Percentiles rank a stretch among this genome's conserved stretches.
Conservation (phyloP, 2,888 invertebrate genomes). For the Habroteleia sp. region DNA sequence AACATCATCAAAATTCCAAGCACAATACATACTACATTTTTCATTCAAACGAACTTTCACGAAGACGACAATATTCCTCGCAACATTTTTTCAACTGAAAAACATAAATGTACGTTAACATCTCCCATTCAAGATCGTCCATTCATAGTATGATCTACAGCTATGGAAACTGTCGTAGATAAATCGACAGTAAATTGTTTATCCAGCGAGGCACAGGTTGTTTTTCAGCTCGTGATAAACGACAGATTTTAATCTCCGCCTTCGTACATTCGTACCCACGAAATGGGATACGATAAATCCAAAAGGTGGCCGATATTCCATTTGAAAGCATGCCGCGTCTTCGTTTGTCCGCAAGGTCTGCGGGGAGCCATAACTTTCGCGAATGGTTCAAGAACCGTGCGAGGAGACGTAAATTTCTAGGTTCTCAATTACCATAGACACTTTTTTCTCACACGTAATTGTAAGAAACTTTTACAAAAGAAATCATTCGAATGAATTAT, state of each 20-base stretch:
- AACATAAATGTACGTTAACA: constrained; percentile 26
- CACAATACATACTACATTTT: constrained; percentile 7
- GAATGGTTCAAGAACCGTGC: constrained; percentile 40
- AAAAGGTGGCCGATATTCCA: constrained; percentile 52
- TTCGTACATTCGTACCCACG: constrained; percentile 41
- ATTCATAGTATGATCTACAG: constrained; percentile 37
- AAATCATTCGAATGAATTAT: background rate
- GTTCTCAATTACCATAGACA: constrained; percentile 36
- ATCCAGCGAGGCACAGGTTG: constrained; percentile 19
- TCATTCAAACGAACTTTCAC: background rate
- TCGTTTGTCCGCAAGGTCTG: constrained; percentile 52
- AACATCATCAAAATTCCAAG: constrained; percentile 12
- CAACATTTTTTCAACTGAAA: constrained; percentile 14
- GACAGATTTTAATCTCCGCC: constrained; percentile 56
- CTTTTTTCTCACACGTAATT: constrained; percentile 23
- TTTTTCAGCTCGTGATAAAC: constrained; percentile 50
- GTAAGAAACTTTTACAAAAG: constrained; percentile 7
- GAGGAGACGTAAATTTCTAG: constrained; percentile 36
- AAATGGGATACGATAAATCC: constrained; percentile 56
- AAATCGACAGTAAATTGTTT: constrained; percentile 57
- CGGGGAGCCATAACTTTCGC: constrained; percentile 47
- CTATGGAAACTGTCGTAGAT: constrained; percentile 26
- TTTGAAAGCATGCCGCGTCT: constrained; percentile 51
- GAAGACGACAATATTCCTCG: constrained; percentile 16
- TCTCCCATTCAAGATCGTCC: constrained; percentile 11